These are phyloP conservation scores for Osedax frankpressi DNA, from an alignment of 2,888 invertebrate species.

Conservation along the genomic window DNA sequence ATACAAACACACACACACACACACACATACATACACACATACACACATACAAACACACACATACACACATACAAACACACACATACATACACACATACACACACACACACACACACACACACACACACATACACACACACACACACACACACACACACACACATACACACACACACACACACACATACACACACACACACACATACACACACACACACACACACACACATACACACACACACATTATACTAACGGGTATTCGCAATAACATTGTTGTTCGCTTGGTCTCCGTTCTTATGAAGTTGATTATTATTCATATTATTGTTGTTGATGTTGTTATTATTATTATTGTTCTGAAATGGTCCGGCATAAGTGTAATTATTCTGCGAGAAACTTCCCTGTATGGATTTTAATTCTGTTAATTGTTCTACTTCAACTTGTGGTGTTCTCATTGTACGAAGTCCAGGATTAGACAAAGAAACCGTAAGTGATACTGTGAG, in stretches of 20 bases:
- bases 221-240: background rate
- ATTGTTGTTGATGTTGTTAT: background rate
- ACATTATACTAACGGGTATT: background rate
- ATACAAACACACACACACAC: too few relatives aligned
- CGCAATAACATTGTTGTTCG: background rate
- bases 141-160: slow-evolving; percentile 2
- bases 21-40: background rate
- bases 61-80: too few relatives aligned
- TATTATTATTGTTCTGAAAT: background rate
- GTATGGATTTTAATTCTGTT: background rate
- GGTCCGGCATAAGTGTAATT: background rate
- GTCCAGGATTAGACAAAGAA: background rate
- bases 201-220: background rate
- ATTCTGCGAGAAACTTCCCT: background rate
- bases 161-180: background rate
- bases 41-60: too few relatives aligned
- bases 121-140: background rate
- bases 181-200: too few relatives aligned
- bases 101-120: background rate
- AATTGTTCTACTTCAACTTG: background rate
- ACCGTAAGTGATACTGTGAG: background rate
- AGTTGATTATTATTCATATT: background rate
- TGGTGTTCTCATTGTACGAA: background rate
- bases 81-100: too few relatives aligned
- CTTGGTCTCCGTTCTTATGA: background rate